phyloP scores from a whole-genome alignment of 2,797 vertebrate genomes.

The Malacoctenus gilli region DNA sequence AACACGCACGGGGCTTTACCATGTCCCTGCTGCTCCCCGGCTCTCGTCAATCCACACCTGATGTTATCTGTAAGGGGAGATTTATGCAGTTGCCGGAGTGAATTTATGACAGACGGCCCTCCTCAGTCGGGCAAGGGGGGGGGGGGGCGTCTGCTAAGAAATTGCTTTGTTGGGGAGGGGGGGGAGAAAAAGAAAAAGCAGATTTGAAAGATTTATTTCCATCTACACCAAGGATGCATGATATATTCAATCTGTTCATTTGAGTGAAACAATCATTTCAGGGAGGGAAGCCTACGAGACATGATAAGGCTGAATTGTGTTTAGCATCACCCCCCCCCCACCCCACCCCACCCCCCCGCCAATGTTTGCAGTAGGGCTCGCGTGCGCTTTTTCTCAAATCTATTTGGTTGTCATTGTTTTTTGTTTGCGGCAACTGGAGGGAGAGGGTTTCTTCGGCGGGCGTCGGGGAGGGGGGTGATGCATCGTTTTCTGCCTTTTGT shows the following conservation, averaged over 20 bases:
- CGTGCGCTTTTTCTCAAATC: slow-evolving; percentile 58
- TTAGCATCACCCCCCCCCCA: slow-evolving; percentile 37
- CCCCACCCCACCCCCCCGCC: background rate
- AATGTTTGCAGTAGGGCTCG: slow-evolving; percentile 42
- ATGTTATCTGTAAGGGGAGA: slow-evolving; percentile 82
- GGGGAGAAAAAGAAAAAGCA: slow-evolving; percentile 33
- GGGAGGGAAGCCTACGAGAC: slow-evolving; percentile 64
- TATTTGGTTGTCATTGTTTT: slow-evolving; percentile 66
- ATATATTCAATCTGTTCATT: slow-evolving; percentile 86
- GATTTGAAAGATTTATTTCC: slow-evolving; percentile 84
- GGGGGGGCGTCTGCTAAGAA: slow-evolving; percentile 77
- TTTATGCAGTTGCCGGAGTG: slow-evolving; percentile 80
- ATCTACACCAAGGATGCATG: slow-evolving; percentile 79
- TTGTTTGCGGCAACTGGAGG: slow-evolving; percentile 42
- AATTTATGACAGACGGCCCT: slow-evolving; percentile 82
- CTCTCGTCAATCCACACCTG: slow-evolving; percentile 74
- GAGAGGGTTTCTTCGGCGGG: background rate
- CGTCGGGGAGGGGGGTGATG: slow-evolving; percentile 39
- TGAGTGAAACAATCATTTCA: slow-evolving; percentile 84
- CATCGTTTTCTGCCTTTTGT: slow-evolving; percentile 75
- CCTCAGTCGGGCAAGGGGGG: slow-evolving; percentile 76
- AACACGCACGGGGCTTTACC: slow-evolving; percentile 52
- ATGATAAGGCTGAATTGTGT: slow-evolving; percentile 77
- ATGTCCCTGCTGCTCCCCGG: slow-evolving; percentile 50
- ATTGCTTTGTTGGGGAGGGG: slow-evolving; percentile 71